Evolutionary conservation across 2,797 vertebrate genomes (phyloP).

Genomic region (Pseudomugil tenellus): DNA sequence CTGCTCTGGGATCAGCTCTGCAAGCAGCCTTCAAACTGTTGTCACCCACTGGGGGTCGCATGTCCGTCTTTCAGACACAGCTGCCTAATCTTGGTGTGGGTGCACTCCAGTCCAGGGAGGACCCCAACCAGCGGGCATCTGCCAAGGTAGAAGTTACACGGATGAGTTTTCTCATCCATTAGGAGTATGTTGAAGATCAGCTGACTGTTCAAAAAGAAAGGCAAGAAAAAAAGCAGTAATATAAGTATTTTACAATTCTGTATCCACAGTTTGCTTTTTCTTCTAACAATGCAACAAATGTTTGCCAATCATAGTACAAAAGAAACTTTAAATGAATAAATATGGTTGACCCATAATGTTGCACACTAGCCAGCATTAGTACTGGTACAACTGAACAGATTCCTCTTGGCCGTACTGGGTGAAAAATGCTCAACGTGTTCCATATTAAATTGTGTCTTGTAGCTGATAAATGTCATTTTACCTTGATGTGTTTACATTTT

Average conservation of each 20-base stretch:
- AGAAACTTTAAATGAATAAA: too few relatives aligned
- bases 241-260: neutral
- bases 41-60: constrained; percentile 92
- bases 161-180: neutral
- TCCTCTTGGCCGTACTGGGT: neutral
- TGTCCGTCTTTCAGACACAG: constrained; percentile 96
- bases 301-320: neutral
- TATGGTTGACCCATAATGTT: neutral
- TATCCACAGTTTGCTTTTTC: neutral
- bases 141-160: constrained; percentile 85
- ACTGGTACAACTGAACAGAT: neutral
- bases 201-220: neutral
- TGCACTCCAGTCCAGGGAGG: constrained; percentile 91
- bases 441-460: neutral
- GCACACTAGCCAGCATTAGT: neutral
- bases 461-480: neutral
- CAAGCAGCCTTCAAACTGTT: constrained; percentile 95
- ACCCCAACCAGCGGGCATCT: constrained; percentile 90
- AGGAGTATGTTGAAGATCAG: neutral
- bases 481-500: constrained; percentile 26
- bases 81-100: constrained; percentile 92
- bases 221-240: neutral
- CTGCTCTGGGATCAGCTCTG: constrained; percentile 92
- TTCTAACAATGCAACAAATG: neutral
- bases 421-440: too few relatives aligned